Evolutionary conservation across 1,140 invertebrate species (phyloP).

Genomic region (Cydia fagiglandana): DNA sequence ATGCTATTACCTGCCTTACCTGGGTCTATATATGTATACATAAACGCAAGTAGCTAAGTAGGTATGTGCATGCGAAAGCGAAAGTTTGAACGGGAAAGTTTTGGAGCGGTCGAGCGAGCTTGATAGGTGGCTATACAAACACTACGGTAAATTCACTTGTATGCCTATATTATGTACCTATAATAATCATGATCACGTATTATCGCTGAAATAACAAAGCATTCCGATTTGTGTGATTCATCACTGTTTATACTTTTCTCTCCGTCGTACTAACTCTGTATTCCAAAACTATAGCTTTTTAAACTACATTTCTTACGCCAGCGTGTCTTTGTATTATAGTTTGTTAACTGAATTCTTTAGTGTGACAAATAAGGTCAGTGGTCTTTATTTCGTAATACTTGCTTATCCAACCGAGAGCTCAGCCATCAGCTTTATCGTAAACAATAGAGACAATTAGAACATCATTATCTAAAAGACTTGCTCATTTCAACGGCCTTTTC

Average conservation of each 20-base stretch:
- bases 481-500: not conserved
- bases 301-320: not conserved
- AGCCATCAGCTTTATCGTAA: not conserved
- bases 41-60: slow-evolving; percentile 14
- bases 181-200: too few species aligned
- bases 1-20: not conserved
- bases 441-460: slow-evolving; percentile 22
- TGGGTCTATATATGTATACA: not conserved
- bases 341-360: slow-evolving; percentile 16
- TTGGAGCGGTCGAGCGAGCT: slow-evolving; percentile 28
- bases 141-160: not conserved
- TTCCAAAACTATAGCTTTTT: too few species aligned
- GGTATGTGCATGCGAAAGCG: slow-evolving; percentile 17
- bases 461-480: not conserved
- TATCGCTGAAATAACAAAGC: too few species aligned
- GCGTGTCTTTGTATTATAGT: not conserved
- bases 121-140: slow-evolving; percentile 12
- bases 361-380: slow-evolving; percentile 17
- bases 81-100: slow-evolving; percentile 29
- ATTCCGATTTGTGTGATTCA: too few species aligned
- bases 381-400: slow-evolving; percentile 26
- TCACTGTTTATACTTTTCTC: too few species aligned
- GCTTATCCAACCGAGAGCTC: slow-evolving; percentile 16
- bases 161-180: not conserved
- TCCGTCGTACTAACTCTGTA: too few species aligned